phyloP scores from a whole-genome alignment of 1,140 invertebrate genomes.

The Drosophila navojoa region DNA sequence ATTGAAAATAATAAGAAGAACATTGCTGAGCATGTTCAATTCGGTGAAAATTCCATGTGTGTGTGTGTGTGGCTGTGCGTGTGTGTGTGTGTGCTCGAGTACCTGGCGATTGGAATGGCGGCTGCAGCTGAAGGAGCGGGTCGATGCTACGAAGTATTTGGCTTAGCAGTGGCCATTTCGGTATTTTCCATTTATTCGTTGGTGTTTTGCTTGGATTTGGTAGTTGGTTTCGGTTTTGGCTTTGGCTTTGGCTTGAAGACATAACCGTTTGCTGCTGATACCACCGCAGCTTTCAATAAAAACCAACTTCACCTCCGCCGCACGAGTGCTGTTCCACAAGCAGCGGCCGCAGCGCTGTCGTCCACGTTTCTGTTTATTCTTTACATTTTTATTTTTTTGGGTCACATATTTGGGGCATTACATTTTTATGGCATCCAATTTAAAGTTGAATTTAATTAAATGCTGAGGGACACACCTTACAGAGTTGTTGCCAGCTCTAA shows the following conservation, averaged over 20 bases:
- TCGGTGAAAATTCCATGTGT: constrained; percentile 24
- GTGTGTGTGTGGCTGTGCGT: constrained; percentile 6
- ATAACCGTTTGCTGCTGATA: constrained; percentile 63
- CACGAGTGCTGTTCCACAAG: constrained; percentile 14
- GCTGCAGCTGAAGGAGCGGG: neutral
- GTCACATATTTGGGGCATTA: constrained; percentile 47
- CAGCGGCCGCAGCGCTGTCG: neutral
- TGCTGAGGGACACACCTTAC: constrained; percentile 10
- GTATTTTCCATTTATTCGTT: constrained; percentile 62
- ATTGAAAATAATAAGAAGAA: constrained; percentile 63
- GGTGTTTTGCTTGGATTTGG: constrained; percentile 53
- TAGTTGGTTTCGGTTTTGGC: constrained; percentile 33
- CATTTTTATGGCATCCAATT: constrained; percentile 59
- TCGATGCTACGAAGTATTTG: constrained; percentile 12
- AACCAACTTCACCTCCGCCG: constrained; percentile 25
- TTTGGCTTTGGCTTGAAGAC: constrained; percentile 39
- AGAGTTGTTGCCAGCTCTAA: neutral
- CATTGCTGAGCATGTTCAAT: constrained; percentile 50
- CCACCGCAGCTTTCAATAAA: constrained; percentile 56
- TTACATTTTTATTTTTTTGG: constrained; percentile 21
- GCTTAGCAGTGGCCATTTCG: constrained; percentile 53
- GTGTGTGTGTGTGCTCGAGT: constrained; percentile 35
- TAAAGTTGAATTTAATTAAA: constrained; percentile 62
- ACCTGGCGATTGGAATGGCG: constrained; percentile 42
- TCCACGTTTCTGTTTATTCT: constrained; percentile 2